These are phyloP conservation scores for Caenorhabditis sp. DNA, from an alignment of 2,888 invertebrate species.

Conservation along the genomic window DNA sequence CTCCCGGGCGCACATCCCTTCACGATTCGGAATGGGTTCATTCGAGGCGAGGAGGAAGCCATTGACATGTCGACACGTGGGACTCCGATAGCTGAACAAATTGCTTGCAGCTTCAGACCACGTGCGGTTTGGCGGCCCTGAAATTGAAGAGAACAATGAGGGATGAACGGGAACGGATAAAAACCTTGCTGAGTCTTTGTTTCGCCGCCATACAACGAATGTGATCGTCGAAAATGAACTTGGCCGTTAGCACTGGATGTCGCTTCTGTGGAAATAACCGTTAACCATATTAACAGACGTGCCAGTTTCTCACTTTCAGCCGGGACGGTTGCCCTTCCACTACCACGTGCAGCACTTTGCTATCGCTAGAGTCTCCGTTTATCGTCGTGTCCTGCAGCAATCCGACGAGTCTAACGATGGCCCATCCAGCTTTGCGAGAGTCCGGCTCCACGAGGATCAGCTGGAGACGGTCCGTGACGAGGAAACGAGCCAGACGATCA, in stretches of 20 bases:
- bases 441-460: constrained; percentile 98
- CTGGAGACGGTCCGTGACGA: constrained; percentile 95
- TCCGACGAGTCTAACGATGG: constrained; percentile 95
- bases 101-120: constrained; percentile 96
- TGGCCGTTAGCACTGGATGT: constrained; percentile 89
- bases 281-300: neutral
- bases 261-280: constrained; percentile 48
- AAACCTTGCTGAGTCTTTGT: constrained; percentile 84
- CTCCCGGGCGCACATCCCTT: constrained; percentile 71
- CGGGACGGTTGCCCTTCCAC: constrained; percentile 70
- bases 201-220: constrained; percentile 99
- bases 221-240: constrained; percentile 98
- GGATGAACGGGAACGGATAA: neutral
- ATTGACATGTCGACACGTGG: constrained; percentile 18
- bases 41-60: constrained; percentile 24
- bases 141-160: constrained; percentile 5
- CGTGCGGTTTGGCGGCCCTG: constrained; percentile 91
- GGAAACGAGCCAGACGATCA: constrained; percentile 83
- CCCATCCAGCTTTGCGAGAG: constrained; percentile 94
- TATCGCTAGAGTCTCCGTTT: constrained; percentile 95
- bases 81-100: constrained; percentile 89
- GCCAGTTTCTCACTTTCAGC: constrained; percentile 31
- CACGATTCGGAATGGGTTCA: constrained; percentile 69
- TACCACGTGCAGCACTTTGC: constrained; percentile 89
- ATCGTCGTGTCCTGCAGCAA: constrained; percentile 94